Evolutionary conservation across 2,797 vertebrate genomes (phyloP).

Genomic region (Characodon lateralis): DNA sequence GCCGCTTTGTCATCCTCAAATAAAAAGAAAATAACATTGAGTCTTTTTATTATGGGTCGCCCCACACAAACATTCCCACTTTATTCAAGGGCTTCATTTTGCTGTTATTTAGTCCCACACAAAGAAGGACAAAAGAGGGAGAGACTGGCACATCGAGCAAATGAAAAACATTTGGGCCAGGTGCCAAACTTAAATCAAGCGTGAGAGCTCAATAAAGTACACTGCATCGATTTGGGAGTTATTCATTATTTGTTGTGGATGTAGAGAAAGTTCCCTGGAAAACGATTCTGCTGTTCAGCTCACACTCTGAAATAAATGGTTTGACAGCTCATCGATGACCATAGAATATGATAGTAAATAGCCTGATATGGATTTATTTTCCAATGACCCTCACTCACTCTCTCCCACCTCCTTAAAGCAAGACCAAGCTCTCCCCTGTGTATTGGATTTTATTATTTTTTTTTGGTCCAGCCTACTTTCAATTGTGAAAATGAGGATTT

Average conservation of each 20-base stretch:
- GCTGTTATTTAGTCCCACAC: slow-evolving; percentile 41
- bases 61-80: slow-evolving; percentile 32
- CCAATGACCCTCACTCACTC: slow-evolving; percentile 26
- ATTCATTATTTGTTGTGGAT: slow-evolving; percentile 80
- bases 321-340: slow-evolving; percentile 80
- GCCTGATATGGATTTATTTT: slow-evolving; percentile 75
- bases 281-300: slow-evolving; percentile 64
- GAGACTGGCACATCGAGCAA: slow-evolving; percentile 52
- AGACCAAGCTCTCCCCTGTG: slow-evolving; percentile 66
- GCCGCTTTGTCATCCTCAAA: slow-evolving; percentile 28
- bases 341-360: slow-evolving; percentile 78
- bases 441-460: slow-evolving; percentile 59
- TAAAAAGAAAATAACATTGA: slow-evolving; percentile 34
- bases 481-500: slow-evolving; percentile 74
- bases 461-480: slow-evolving; percentile 59
- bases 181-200: slow-evolving; percentile 68
- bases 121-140: slow-evolving; percentile 52
- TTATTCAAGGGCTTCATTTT: slow-evolving; percentile 38
- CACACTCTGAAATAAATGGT: slow-evolving; percentile 67
- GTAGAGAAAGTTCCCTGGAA: slow-evolving; percentile 74
- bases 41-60: slow-evolving; percentile 15
- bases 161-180: slow-evolving; percentile 68
- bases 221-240: slow-evolving; percentile 68
- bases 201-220: slow-evolving; percentile 69
- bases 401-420: slow-evolving; percentile 64